These are phyloP conservation scores for Lordiphosa stackelbergi DNA, from an alignment of 1,140 invertebrate genomes.

Conservation along the genomic window DNA sequence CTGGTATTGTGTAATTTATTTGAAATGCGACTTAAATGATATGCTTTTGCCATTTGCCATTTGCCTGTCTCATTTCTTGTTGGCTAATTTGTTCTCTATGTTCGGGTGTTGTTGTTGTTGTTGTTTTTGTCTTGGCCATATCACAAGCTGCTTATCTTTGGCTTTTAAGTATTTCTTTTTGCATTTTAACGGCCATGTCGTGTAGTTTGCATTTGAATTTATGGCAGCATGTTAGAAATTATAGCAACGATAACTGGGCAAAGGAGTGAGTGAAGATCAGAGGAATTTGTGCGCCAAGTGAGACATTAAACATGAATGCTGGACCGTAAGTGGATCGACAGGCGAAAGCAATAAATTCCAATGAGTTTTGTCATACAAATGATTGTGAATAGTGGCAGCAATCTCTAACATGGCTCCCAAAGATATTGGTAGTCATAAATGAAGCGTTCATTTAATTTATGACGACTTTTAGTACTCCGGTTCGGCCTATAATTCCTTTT, in stretches of 20 bases:
- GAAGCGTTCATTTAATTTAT: conserved; percentile 18
- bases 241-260: conserved; percentile 38
- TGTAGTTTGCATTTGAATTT: conserved; percentile 58
- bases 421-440: too few species aligned
- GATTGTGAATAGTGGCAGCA: too few species aligned
- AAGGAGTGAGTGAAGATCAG: conserved; percentile 11
- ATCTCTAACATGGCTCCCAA: too few species aligned
- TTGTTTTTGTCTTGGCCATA: conserved; percentile 29
- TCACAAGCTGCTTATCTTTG: conserved; percentile 49
- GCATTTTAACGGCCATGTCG: conserved; percentile 38
- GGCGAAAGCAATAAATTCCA: conserved; percentile 30
- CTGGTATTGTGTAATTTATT: conserved; percentile 60
- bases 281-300: conserved; percentile 44
- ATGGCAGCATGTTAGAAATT: conserved; percentile 65
- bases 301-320: conserved; percentile 55
- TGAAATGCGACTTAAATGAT: conserved; percentile 68
- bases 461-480: conserved; percentile 23
- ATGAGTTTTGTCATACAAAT: conserved; percentile 8
- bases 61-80: conserved; percentile 59
- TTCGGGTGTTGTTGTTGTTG: conserved; percentile 24
- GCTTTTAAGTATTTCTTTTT: conserved; percentile 47
- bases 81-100: conserved; percentile 58
- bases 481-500: conserved; percentile 27
- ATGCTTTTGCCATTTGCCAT: conserved; percentile 54
- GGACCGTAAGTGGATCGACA: conserved; percentile 21